Percentiles rank a stretch among this genome's conserved stretches.
Evolutionary conservation across 2,888 invertebrate genomes (phyloP).

Genomic region (Drosophila ustulata): DNA sequence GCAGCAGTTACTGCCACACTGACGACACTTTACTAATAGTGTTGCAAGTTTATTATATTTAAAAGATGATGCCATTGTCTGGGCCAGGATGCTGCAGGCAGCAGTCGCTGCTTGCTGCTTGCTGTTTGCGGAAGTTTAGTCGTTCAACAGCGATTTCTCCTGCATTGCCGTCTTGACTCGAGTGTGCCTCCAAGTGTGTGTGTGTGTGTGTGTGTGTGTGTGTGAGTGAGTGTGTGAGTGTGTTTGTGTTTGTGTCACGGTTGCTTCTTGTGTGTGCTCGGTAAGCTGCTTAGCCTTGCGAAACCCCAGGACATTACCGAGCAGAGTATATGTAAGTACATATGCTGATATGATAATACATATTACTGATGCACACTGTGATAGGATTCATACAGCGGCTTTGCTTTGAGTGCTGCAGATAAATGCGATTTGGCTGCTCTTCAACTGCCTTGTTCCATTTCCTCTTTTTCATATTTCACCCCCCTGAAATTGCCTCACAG

Average conservation of each 20-base stretch:
- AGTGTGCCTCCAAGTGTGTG: neutral
- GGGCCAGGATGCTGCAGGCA: conserved; percentile 4
- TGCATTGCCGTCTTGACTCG: conserved; percentile 12
- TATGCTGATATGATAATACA: conserved; percentile 9
- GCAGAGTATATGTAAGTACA: neutral
- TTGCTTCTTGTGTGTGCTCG: neutral
- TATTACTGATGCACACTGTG: neutral
- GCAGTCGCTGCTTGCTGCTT: neutral
- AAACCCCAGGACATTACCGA: neutral
- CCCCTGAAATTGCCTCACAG: too few relatives aligned
- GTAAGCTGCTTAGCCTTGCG: conserved; percentile 10
- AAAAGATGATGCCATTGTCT: conserved; percentile 43
- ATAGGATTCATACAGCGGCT: neutral
- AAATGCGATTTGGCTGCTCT: neutral
- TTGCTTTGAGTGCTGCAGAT: neutral
- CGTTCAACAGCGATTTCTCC: conserved; percentile 23
- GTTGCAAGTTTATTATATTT: conserved; percentile 51
- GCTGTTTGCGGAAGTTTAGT: conserved; percentile 32
- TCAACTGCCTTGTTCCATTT: neutral
- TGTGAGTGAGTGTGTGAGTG: neutral
- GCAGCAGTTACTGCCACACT: conserved; percentile 3
- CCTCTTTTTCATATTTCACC: neutral
- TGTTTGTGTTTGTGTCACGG: neutral
- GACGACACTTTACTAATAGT: conserved; percentile 42
- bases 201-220: conserved; percentile 1